A percentile compares a stretch with the other conserved stretches of the same genome.
Evolutionary conservation across 2,797 vertebrate genomes (phyloP).

Genomic region (Crocodylus rhombifer): DNA sequence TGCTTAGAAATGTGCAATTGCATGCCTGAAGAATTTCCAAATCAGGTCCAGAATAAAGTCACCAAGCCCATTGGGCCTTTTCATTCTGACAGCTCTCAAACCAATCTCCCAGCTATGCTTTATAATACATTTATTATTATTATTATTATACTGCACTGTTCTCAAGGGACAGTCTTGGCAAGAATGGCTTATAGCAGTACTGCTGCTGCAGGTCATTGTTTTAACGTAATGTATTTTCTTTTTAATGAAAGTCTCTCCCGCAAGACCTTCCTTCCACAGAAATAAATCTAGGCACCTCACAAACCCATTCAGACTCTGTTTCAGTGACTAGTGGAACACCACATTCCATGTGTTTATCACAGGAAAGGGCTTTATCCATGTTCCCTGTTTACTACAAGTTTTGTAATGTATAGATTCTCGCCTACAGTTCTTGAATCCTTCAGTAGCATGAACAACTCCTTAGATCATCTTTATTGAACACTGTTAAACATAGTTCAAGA

Average conservation of each 20-base stretch:
- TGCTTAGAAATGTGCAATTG: neutral
- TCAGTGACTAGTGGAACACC: conserved; percentile 31
- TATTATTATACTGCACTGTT: rapidly evolving
- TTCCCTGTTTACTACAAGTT: conserved; percentile 51
- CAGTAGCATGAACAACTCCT: conserved; percentile 33
- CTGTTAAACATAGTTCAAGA: conserved; percentile 66
- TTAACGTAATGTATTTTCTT: neutral
- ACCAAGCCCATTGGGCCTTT: neutral
- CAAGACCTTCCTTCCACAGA: conserved; percentile 50
- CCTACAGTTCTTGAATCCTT: conserved; percentile 62
- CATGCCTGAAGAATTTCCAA: neutral
- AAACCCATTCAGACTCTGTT: conserved; percentile 33
- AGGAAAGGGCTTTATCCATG: conserved; percentile 48
- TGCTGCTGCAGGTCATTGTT: conserved; percentile 16
- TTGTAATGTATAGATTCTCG: conserved; percentile 61
- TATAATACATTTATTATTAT: rapidly evolving
- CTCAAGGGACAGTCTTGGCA: neutral
- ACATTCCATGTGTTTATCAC: conserved; percentile 37
- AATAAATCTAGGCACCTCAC: conserved; percentile 15
- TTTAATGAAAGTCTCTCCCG: conserved; percentile 34
- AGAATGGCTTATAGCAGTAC: neutral
- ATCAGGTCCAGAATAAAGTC: conserved; percentile 4
- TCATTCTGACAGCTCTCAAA: neutral
- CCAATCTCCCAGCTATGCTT: neutral
- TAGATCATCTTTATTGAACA: conserved; percentile 74